A percentile compares a stretch with the other conserved stretches of the same genome.
These are phyloP conservation scores for Chromis chromis DNA, from an alignment of 2,797 vertebrate genomes.

Conservation along the genomic window DNA sequence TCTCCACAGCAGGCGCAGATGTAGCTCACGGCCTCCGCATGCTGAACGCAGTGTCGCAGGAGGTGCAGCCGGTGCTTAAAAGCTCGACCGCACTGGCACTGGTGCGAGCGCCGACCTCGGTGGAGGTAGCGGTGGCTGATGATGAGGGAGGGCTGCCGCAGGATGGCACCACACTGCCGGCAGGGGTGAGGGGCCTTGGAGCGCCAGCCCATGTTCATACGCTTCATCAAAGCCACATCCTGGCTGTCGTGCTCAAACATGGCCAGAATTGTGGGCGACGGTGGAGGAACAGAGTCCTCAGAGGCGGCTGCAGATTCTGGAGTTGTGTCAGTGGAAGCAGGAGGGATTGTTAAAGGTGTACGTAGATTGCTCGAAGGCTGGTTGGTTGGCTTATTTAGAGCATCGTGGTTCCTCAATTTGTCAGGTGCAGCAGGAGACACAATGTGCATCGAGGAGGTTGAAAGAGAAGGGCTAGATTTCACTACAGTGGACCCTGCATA, in stretches of 20 bases:
- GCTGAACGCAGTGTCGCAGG: conserved; percentile 85
- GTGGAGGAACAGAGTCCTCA: neutral
- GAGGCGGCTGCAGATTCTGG: neutral
- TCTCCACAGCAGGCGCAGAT: conserved; percentile 85
- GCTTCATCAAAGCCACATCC: conserved; percentile 51
- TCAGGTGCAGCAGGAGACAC: neutral
- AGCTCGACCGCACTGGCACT: conserved; percentile 83
- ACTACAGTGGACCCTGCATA: neutral
- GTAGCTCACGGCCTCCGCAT: conserved; percentile 83
- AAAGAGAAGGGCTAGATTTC: neutral
- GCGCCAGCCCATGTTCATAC: conserved; percentile 75
- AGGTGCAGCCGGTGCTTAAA: conserved; percentile 84
- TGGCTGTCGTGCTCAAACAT: conserved; percentile 68
- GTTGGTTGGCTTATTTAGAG: neutral
- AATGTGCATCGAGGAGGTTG: neutral
- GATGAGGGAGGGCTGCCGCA: conserved; percentile 77
- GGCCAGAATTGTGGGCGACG: conserved; percentile 55
- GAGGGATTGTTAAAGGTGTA: neutral
- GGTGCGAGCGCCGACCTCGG: conserved; percentile 74
- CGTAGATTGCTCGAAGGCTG: neutral
- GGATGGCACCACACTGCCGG: conserved; percentile 83
- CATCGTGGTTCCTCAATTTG: neutral
- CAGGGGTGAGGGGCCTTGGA: conserved; percentile 76
- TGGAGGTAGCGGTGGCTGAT: conserved; percentile 86
- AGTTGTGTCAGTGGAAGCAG: neutral